phyloP scores from a whole-genome alignment of 2,113 vertebrate genomes.

The Albula goreensis region DNA sequence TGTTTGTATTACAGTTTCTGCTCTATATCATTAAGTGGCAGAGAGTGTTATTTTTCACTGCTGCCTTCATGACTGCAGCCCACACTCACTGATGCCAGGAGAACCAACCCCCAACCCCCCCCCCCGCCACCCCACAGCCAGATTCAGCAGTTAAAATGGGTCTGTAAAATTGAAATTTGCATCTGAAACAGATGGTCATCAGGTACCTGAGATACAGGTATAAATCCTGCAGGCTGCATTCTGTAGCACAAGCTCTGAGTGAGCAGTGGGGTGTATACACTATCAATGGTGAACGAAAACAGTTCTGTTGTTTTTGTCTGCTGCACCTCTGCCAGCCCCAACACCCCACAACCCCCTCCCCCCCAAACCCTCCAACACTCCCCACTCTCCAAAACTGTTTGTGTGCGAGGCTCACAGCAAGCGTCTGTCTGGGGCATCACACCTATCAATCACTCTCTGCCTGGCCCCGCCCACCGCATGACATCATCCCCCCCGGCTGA shows the following conservation, averaged over 20 bases:
- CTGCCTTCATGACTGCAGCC: background rate
- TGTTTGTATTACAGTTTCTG: background rate
- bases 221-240: background rate
- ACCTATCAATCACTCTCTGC: background rate
- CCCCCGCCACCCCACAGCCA: background rate
- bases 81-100: background rate
- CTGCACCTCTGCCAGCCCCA: background rate
- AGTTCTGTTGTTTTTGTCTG: background rate
- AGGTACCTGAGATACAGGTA: background rate
- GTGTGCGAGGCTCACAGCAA: background rate
- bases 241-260: background rate
- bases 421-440: constrained; percentile 10
- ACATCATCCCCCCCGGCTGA: background rate
- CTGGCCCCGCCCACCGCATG: background rate
- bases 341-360: background rate
- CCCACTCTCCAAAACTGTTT: background rate
- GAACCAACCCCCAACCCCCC: background rate
- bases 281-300: background rate
- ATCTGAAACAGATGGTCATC: background rate
- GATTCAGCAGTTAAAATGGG: background rate
- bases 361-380: background rate
- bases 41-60: background rate
- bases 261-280: background rate
- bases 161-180: background rate
- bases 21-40: background rate